phyloP scores from a whole-genome alignment of 2,797 vertebrate species.

The Hydrophis major region DNA sequence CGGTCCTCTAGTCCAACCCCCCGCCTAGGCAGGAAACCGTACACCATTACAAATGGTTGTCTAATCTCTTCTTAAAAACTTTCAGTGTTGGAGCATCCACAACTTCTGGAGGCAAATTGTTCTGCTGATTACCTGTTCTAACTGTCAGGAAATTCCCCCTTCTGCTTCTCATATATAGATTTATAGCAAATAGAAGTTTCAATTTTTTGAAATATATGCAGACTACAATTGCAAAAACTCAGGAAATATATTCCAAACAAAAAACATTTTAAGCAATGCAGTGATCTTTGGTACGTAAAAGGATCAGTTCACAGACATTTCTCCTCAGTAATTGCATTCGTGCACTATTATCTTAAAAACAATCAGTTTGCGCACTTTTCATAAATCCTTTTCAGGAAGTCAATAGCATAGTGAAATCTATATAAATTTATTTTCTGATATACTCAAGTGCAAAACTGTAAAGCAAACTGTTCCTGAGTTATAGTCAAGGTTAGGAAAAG shows the following conservation, averaged over 20 bases:
- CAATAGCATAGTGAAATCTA: constrained; percentile 21
- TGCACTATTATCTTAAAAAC: constrained; percentile 11
- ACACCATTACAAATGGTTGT: no score
- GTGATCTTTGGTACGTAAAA: background rate
- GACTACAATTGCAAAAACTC: background rate
- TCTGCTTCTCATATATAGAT: background rate
- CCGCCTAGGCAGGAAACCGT: no score
- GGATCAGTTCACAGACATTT: background rate
- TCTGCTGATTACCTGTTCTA: no score
- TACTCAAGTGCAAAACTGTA: constrained; percentile 58
- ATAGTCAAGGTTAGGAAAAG: constrained; percentile 73
- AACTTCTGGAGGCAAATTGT: no score
- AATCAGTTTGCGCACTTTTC: constrained; percentile 37
- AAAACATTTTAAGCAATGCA: background rate
- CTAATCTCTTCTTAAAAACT: no score
- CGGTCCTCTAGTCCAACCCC: no score
- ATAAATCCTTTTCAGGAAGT: constrained; percentile 20
- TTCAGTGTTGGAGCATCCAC: no score
- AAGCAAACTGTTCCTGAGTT: constrained; percentile 68
- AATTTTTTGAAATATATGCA: background rate
- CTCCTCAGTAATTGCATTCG: background rate
- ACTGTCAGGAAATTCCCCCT: no score
- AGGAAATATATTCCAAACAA: background rate
- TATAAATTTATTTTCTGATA: constrained; percentile 50
- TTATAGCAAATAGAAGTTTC: background rate